Evolutionary conservation across 2,888 invertebrate species (phyloP).

Genomic region (Pheosia tremula): DNA sequence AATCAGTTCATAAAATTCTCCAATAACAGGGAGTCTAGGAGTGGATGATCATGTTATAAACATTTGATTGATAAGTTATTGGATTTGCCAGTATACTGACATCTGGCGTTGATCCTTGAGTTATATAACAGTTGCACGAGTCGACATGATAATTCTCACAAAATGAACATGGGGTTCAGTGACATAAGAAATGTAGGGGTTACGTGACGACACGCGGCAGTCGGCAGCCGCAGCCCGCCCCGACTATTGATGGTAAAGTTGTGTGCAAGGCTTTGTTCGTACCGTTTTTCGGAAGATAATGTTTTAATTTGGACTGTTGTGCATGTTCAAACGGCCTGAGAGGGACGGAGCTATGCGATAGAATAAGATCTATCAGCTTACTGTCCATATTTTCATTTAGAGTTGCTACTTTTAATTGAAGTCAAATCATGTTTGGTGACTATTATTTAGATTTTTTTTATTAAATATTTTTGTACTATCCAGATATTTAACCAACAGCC

Average conservation of each 20-base stretch:
- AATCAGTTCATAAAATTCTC: no score
- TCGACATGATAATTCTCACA: constrained; percentile 25
- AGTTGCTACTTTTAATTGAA: no score
- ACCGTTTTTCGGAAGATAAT: background rate
- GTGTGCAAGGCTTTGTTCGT: background rate
- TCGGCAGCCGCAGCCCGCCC: constrained; percentile 13
- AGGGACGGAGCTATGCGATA: no score
- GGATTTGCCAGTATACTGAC: constrained; percentile 14
- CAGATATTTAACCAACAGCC: no score
- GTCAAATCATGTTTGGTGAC: no score
- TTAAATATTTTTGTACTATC: no score
- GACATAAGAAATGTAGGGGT: constrained; percentile 31
- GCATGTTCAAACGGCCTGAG: no score
- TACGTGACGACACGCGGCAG: constrained; percentile 34
- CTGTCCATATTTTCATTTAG: no score
- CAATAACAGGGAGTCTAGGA: no score
- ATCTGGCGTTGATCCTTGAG: constrained; percentile 28
- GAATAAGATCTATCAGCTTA: no score
- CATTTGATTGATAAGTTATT: background rate
- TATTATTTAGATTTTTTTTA: no score
- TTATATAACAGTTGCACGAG: constrained; percentile 23
- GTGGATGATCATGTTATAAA: background rate
- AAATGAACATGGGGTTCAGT: constrained; percentile 18
- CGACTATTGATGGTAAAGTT: background rate
- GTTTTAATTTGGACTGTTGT: no score